Evolutionary conservation across 1,140 invertebrate genomes (phyloP), one percentile per base, ranked within the genome.

Genomic region (Saccostrea cuccullata): DNA sequence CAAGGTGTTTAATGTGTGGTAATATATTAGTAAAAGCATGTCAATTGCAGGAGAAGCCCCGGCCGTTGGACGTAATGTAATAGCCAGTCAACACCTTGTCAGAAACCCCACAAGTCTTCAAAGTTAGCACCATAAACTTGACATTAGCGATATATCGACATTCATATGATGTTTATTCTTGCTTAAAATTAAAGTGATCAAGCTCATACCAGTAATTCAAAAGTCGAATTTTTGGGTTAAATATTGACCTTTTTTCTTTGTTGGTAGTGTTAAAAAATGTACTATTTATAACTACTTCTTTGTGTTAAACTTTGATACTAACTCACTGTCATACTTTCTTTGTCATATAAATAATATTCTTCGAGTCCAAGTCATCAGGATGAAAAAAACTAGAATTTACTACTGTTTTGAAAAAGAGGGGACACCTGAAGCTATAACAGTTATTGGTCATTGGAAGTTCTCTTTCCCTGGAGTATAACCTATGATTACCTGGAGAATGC

Each of bases 11-110:
- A 77, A 77, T 77, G 26, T 36, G 15, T 13, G 70, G 26, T 77
- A 77, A 77, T 77, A 77, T 36, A 30, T 30, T 36, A 77, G 23
- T 26, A 36, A 77, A 15, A 77, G 26, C 70, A 77, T 77, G 70
- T 30, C 70, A 30, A 77, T 77, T 77, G 70, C 70, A 30, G n/a
- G 11, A 77, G 23, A 17, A 26, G 26, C 30, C 17, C 11, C 70
- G 23, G 70, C 15, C 23, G 36, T 47, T 47, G 23, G n/a, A 23
- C 15, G 70, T 77, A 15, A 13, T 77, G 26, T 77, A 11, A 77
- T 13, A 20, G 17, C 26, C 26, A 30, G 70, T 17, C 70, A 30
- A 2, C 4, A 77, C 26, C 15, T 23, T 77, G 70, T 77, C 70
- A 77, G 58, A 20, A 17, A 64, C n/a, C 58, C 23, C 26, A 26